Percentiles rank a stretch among this genome's conserved stretches.
Conservation (phyloP, 92 coral and sea anemone genomes). For the Palythoa caribaeorum region DNA sequence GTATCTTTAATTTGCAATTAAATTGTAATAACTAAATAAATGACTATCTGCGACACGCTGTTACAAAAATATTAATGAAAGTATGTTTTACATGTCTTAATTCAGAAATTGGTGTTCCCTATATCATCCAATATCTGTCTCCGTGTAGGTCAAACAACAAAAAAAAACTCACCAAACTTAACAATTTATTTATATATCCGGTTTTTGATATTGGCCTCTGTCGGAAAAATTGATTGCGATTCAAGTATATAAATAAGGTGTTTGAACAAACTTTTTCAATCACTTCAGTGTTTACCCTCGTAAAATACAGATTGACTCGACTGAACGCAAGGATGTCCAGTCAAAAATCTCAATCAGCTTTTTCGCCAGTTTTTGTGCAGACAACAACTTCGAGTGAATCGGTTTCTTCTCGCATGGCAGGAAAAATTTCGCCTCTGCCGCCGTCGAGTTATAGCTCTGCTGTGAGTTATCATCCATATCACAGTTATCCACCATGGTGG, state of each 20-base stretch:
- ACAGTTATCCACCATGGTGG: slow-evolving; percentile 34
- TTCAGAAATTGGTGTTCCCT: slow-evolving; percentile 4
- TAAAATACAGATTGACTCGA: neutral
- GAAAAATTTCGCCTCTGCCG: slow-evolving; percentile 4
- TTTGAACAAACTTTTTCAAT: slow-evolving; percentile 24
- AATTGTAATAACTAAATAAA: neutral
- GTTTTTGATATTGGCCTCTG: slow-evolving; percentile 32
- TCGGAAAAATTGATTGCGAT: slow-evolving; percentile 35
- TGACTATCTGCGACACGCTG: neutral
- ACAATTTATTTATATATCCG: slow-evolving; percentile 43
- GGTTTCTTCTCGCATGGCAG: slow-evolving; percentile 10
- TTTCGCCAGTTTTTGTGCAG: slow-evolving; percentile 27
- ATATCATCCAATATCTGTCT: slow-evolving; percentile 20
- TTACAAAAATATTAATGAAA: neutral
- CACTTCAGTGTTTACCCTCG: slow-evolving; percentile 38
- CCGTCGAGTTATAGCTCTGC: slow-evolving; percentile 26
- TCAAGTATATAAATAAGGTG: slow-evolving; percentile 48
- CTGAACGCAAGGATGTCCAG: slow-evolving; percentile 18
- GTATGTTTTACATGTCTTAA: slow-evolving; percentile 26
- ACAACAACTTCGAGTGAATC: slow-evolving; percentile 7
- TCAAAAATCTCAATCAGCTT: slow-evolving; percentile 16
- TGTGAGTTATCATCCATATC: slow-evolving; percentile 22
- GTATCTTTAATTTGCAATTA: neutral
- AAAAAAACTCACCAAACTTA: slow-evolving; percentile 26
- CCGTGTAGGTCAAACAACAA: slow-evolving; percentile 31